Evolutionary conservation across 2,797 vertebrate genomes (phyloP), one percentile per base, ranked within the genome.

Genomic region (Macroramphosus scolopax): DNA sequence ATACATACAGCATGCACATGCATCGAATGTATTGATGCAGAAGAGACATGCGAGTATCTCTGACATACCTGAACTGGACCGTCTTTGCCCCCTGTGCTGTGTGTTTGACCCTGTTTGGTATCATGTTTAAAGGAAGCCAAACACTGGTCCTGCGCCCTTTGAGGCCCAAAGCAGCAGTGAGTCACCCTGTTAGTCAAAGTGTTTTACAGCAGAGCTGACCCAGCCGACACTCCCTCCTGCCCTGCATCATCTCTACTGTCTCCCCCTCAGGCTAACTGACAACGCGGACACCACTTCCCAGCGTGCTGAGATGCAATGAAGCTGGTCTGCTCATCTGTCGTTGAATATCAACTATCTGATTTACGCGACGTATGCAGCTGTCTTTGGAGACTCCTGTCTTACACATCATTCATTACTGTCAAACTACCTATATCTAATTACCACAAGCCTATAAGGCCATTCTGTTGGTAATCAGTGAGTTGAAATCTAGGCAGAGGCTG

Each of bases 171-270:
- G 47, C 63, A 32, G 22, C 41, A 16, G 43, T 75, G 72, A 78
- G 33, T 81, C 73, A 78, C 48, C 29, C 49, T 30, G 59, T 75
- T 77, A 65, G 65, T 76, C 68, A 61, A 67, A 67, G 51, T 41
- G 59, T 46, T 59, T 47, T 63, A 39, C 41, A 47, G 49, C 58
- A 50, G 51, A 51, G 30, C 43, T 73, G 77, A 79, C 76, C 78
- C 60, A 38, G 55, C 63, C 63, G 31, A 64, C 65, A 58, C 61
- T 56, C 52, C 46, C 56, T 39, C 28, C 54, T 62, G 54, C 55
- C 62, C 68, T 50, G 48, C 54, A 31, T 77, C 81, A 76, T 80
- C 51, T 66, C 68, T 60, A 59, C 53, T 63, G 70, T 66, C 60
- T 69, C 41, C 63, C 68, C 69, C 64, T 71, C 56, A 11, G 25